Base-by-base conservation (phyloP, 1,140 invertebrate genomes). In the Apis dorsata region DNA sequence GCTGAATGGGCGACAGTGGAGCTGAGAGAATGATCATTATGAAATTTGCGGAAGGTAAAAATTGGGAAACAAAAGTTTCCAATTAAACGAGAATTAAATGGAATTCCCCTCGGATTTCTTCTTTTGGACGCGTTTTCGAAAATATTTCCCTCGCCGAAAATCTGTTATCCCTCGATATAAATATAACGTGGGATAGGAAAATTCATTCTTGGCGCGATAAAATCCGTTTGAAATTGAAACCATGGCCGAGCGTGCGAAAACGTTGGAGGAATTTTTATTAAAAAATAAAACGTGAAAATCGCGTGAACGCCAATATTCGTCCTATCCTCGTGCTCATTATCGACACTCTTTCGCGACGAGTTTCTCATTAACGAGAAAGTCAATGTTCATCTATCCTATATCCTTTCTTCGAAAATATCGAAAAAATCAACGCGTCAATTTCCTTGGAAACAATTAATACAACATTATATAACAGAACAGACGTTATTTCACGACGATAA, bases 241-340 rank as follows among this genome's bases (percentile, higher is more conserved):
- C 51, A 24, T 15, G 2, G n/a, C n/a, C 9, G 49, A 51, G 51
- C 51, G 51, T 17, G 44, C n/a, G 8, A 55, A 9, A 1, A n/a
- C 44, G 51, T 10, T 24, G 21, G 17, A 13, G 21, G 17, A 13
- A 9, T 24, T 55, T 72, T 55, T 72, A 72, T 72, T 72, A 53
- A 55, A 72, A 72, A 72, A 69, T 59, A 34, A 7, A 24, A 21
- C 34, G 2, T 10, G 19, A 17, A 49, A 57, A 15, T 49, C 66
- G 77, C 24, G 77, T 28, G 51, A 70, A 62, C 19, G 66, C 60
- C 53, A 71, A 70, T 79, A 62, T 71, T 79, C 71, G 66, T 34
- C 1, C 10, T 28, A 15, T 17, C 49, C 24, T 28, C 51, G 24
- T 55, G 24, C n/a, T 71, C 66, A 59, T 70, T 79, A 70, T 59